Evolutionary conservation across 23 tunicate genomes (phyloP), one percentile per base, ranked within the genome.

Genomic region (Corella eumyota): DNA sequence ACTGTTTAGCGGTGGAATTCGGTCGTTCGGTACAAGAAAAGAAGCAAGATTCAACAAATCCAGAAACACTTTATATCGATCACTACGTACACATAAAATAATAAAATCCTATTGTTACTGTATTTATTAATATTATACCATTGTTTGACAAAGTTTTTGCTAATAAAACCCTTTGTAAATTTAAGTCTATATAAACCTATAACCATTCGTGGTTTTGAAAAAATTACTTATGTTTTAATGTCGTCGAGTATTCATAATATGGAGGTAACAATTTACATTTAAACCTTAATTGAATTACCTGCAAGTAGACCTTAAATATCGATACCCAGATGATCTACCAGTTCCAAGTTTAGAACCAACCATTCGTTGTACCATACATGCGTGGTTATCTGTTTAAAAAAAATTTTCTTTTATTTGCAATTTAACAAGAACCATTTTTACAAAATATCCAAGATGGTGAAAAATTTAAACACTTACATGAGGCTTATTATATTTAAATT

Each of bases 311-410:
- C 88, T 61, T 1, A 88, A 62, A 34, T 88, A 88, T 2, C 26
- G 71, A 34, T 79, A 88, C 15, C 96, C 96, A 25, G 96, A 88
- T 13, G 96, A 88, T 21, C 87, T 88, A 0, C 83, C 81, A 2
- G 81, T 72, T 59, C 96, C 96, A 36, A 78, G 38, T 24, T 65
- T 75, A 19, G 64, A 62, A 49, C 96, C 96, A 26, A 88, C 71
- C 96, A 88, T 88, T 2, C 83, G 51, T 50, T 88, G 96, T 17
- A 73, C 96, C 96, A 88, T 88, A 58, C 96, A 77, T 13, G 96
- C 50, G 69, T 88, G 96, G 49, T 38, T 62, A 68, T 74, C 96
- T 88, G 73, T 22, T 9, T 1, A 25, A 56, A 56, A 2, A 31
- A 30, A 33, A 19, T n/a, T n/a, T n/a, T n/a, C n/a, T n/a, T n/a